Base-by-base conservation (phyloP, 2,888 invertebrate species). In the Danaus chrysippus region DNA sequence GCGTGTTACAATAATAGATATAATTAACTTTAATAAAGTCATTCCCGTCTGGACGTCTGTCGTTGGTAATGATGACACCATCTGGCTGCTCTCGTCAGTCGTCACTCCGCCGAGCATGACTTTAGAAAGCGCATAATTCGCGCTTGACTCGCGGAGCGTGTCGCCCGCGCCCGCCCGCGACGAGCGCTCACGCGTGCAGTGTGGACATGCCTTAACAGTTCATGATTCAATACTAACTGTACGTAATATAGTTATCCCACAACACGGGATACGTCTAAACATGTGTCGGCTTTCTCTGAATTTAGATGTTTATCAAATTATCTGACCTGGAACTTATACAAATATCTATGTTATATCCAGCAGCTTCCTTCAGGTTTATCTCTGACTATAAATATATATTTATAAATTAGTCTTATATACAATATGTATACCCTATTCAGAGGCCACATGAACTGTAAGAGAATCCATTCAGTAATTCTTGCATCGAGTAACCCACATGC, bases 111-210 rank as follows among this genome's bases (percentile, higher is more conserved):
- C 63, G 68, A 64, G 62, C 63, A 59, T 62, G 63, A 57, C 66
- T 76, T 78, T 89, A 90, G 90, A 90, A 90, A 89, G 90, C 89
- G 86, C 85, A 78, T 79, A 82, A 75, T 77, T 79, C 74, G 75
- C 85, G 84, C 81, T 81, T 82, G 85, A 73, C 73, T 76, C 79
- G 76, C 73, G 65, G 78, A 82, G 77, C 86, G 86, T 81, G 77
- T 71, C 78, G 76, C 66, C 65, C 71, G 72, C 68, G 72, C 69
- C 67, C 69, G 58, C 77, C 77, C 87, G 85, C 89, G 87, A 86
- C 77, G 82, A 74, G 74, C 81, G 72, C 63, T 77, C 69, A 78
- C 73, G 79, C 83, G 82, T 81, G 78, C 77, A 63, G 73, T 79
- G 77, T 81, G 77, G 71, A 76, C 68, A 73, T 75, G 70, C 70